phyloP scores from a whole-genome alignment of 2,888 invertebrate species.

The Mallateleia sp. region DNA sequence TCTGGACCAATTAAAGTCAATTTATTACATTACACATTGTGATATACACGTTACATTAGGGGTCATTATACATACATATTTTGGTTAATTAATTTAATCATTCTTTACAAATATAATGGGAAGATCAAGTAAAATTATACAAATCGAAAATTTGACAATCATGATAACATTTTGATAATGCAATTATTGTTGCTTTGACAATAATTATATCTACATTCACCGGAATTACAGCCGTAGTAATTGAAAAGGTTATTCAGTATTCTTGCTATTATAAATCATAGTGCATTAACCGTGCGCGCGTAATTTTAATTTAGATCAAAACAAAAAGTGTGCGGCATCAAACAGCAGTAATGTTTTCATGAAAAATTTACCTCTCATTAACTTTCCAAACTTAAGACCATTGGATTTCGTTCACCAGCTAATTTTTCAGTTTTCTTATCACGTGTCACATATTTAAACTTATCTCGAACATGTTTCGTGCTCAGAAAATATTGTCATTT shows the following conservation, averaged over 20 bases:
- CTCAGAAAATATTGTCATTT: background rate
- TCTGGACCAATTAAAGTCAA: background rate
- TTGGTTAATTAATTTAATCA: background rate
- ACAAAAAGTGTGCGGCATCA: background rate
- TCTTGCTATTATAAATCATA: slow-evolving; percentile 27
- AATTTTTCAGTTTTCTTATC: background rate
- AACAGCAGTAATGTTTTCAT: background rate
- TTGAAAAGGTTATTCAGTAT: slow-evolving; percentile 32
- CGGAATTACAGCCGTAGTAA: slow-evolving; percentile 36
- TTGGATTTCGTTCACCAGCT: too few relatives aligned
- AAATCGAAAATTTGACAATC: slow-evolving; percentile 4
- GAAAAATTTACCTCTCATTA: background rate
- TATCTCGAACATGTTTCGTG: too few relatives aligned
- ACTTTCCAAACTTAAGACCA: too few relatives aligned
- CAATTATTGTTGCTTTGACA: slow-evolving; percentile 49
- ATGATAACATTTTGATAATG: slow-evolving; percentile 54
- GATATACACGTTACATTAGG: background rate
- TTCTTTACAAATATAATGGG: too few relatives aligned
- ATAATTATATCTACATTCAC: slow-evolving; percentile 36
- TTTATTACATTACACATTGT: background rate
- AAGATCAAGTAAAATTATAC: background rate
- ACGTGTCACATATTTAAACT: background rate
- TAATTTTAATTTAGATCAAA: slow-evolving; percentile 1
- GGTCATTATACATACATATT: background rate
- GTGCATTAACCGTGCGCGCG: slow-evolving; percentile 6